phyloP scores from a whole-genome alignment of 2,113 vertebrate species.

The Struthio camelus region DNA sequence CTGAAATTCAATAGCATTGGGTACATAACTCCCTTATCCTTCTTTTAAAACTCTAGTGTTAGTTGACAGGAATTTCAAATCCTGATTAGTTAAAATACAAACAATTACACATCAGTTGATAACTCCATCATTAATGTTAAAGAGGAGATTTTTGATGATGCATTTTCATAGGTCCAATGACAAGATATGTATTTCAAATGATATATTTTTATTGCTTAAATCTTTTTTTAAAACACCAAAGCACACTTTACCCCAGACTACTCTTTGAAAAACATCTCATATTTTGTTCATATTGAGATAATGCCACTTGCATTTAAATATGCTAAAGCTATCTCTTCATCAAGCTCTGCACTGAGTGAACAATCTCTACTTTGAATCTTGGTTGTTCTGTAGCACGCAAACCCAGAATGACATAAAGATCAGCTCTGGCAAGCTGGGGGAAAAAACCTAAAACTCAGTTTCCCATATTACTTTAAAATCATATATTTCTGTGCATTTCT shows the following conservation, averaged over 20 bases:
- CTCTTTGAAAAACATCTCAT: neutral
- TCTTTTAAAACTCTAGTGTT: neutral
- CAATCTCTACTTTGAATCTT: neutral
- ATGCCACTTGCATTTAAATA: neutral
- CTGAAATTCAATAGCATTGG: neutral
- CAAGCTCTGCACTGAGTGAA: neutral
- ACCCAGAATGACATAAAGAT: neutral
- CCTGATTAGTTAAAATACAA: neutral
- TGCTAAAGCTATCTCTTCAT: neutral
- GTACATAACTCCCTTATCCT: neutral
- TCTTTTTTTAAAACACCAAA: neutral
- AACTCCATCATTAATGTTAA: neutral
- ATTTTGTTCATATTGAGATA: neutral
- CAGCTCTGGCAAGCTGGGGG: neutral
- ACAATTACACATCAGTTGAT: neutral
- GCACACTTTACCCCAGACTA: neutral
- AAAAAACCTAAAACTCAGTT: neutral
- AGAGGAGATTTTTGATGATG: neutral
- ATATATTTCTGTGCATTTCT: neutral
- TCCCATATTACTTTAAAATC: neutral
- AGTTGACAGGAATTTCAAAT: neutral
- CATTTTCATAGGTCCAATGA: neutral
- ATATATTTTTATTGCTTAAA: neutral
- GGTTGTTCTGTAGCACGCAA: neutral
- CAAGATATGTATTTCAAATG: neutral